Conservation (phyloP, 2,888 invertebrate species). For the Megamerina dolium region DNA sequence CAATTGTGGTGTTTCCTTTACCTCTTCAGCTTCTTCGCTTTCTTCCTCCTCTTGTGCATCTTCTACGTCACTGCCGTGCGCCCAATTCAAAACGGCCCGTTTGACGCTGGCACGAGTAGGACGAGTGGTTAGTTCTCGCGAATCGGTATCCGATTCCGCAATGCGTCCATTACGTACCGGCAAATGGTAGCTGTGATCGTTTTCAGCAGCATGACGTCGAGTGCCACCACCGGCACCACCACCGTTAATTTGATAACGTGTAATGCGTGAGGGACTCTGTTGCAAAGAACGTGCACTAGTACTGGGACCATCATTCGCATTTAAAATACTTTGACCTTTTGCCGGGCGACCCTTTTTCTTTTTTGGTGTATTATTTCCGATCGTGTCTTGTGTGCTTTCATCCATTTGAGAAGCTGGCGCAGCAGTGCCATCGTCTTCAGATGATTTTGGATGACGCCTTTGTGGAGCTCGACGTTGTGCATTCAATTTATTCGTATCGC, state of each 20-base stretch:
- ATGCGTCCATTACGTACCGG: constrained; percentile 38
- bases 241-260: constrained; percentile 28
- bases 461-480: background rate
- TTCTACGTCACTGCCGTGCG: constrained; percentile 42
- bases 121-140: constrained; percentile 35
- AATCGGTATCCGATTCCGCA: constrained; percentile 42
- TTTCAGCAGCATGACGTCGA: constrained; percentile 37
- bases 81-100: constrained; percentile 44
- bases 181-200: constrained; percentile 48
- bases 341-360: constrained; percentile 32
- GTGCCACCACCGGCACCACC: constrained; percentile 15
- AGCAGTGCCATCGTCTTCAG: constrained; percentile 35
- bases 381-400: constrained; percentile 38
- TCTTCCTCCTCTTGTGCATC: constrained; percentile 35
- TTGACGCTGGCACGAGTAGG: constrained; percentile 44
- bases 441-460: constrained; percentile 24
- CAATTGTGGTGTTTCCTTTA: constrained; percentile 1
- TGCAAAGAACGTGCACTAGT: constrained; percentile 26
- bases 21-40: constrained; percentile 39
- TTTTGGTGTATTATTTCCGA: constrained; percentile 28
- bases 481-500: background rate
- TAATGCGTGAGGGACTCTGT: constrained; percentile 37
- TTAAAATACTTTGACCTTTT: constrained; percentile 18
- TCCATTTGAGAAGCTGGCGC: constrained; percentile 28
- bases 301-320: constrained; percentile 29